These are phyloP conservation scores for Anoura caudifer DNA, from an alignment of 2,113 vertebrate species.

Conservation along the genomic window DNA sequence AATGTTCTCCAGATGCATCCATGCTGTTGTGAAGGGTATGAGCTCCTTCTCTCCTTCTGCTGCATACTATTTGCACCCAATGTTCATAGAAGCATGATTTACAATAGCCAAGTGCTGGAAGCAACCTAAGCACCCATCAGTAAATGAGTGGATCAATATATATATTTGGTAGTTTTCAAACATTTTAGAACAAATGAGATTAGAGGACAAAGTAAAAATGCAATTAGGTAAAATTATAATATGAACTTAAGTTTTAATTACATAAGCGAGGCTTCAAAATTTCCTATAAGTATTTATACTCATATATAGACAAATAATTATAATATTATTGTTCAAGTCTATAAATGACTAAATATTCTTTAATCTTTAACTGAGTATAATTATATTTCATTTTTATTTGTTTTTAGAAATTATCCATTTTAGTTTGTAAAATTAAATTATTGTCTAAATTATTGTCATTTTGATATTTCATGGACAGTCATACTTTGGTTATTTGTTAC, in stretches of 20 bases:
- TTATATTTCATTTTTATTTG: background rate
- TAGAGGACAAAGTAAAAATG: background rate
- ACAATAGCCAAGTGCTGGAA: too few species aligned
- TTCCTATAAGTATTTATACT: background rate
- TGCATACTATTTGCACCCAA: too few species aligned
- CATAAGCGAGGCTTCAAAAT: background rate
- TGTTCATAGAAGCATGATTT: too few species aligned
- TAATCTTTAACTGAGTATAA: background rate
- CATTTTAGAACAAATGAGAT: background rate
- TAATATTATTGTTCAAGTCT: background rate
- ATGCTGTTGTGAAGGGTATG: too few species aligned
- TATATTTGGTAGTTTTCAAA: background rate
- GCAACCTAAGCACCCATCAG: too few species aligned
- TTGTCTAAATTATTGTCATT: background rate
- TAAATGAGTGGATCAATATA: too few species aligned
- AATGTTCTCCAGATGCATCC: too few species aligned
- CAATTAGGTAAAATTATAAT: background rate
- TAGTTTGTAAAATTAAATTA: background rate
- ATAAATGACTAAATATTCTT: background rate
- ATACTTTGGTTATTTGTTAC: background rate
- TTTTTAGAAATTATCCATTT: background rate
- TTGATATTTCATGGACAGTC: background rate
- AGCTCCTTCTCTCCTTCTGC: too few species aligned
- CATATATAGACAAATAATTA: background rate
- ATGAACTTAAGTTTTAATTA: background rate